Evolutionary conservation across 1,140 invertebrate species (phyloP), one percentile per base, ranked within the genome.

Genomic region (Pogonomyrmex californicus): DNA sequence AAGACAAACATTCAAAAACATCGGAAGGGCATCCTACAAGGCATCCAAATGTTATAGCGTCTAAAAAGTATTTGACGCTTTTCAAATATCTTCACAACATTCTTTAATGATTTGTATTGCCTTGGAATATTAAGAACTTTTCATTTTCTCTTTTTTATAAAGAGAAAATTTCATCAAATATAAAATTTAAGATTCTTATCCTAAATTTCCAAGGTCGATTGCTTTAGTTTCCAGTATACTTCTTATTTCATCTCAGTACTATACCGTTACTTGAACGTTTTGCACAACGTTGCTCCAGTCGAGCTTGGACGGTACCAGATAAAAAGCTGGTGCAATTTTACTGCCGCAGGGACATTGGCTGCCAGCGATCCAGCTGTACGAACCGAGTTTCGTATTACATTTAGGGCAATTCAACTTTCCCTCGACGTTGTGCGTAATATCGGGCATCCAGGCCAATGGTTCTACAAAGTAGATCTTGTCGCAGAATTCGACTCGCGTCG

Each of bases 321-420:
- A 98, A 95, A 98, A 98, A 9, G 97, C 97, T 1, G 98, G 98
- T 30, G 97, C 97, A 76, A 98, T 97, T 94, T 98, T 97, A 85
- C 97, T 97, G 3, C 98, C 98, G 94, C 98, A 98, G 2, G 97
- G 97, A 94, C 98, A 98, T 86, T 97, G 97, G 91, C 97, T 98
- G 77, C 97, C 97, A 95, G 95, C 56, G 68, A 98, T 96, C 98
- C 98, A 98, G 94, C 97, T 98, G 92, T 97, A 98, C 58, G 97
- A 97, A 4, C 98, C 98, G 62, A 98, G 95, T 94, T 98, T 98
- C 62, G 96, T 96, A 62, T 95, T 95, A 90, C 98, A 98, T 93
- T 98, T 98, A 36, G 98, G 98, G 93, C 98, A 98, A 93, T 97
- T 96, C n/a, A 98, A 94, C 94, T 98, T 98, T 2, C 98, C 98